These are phyloP conservation scores for Homarus gammarus DNA, from an alignment of 2,888 invertebrate species.

Conservation along the genomic window DNA sequence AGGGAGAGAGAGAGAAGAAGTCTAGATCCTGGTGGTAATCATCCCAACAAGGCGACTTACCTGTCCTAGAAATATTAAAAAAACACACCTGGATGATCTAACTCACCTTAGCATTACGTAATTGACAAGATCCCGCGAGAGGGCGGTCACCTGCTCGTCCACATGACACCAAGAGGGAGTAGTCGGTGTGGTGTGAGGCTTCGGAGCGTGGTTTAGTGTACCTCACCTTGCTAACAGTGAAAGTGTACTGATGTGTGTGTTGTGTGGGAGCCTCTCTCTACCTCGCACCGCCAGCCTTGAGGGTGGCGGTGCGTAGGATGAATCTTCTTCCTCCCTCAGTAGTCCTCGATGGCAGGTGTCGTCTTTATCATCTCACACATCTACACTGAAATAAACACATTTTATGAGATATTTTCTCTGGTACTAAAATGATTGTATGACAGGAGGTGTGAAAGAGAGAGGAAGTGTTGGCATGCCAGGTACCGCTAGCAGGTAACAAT, in stretches of 20 bases:
- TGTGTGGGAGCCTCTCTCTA: background rate
- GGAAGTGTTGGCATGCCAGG: background rate
- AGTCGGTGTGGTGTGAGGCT: background rate
- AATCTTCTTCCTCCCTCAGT: background rate
- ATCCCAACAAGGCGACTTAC: conserved; percentile 1
- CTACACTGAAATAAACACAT: too few species aligned
- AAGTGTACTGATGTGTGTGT: conserved; percentile 9
- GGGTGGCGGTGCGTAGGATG: too few species aligned
- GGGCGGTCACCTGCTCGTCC: background rate
- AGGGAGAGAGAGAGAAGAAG: too few species aligned
- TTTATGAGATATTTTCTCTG: too few species aligned
- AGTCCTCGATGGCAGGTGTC: too few species aligned
- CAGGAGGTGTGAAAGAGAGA: background rate
- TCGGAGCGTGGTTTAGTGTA: background rate
- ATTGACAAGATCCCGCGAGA: background rate
- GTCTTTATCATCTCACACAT: too few species aligned
- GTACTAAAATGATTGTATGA: too few species aligned
- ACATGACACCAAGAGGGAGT: background rate
- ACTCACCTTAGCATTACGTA: background rate
- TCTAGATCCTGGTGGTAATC: background rate
- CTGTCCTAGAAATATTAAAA: background rate
- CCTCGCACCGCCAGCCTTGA: too few species aligned
- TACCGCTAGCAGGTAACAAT: background rate
- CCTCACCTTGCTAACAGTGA: background rate
- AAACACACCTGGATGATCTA: background rate